Conservation (phyloP, 2,113 vertebrate genomes). For the Okapia johnstoni region DNA sequence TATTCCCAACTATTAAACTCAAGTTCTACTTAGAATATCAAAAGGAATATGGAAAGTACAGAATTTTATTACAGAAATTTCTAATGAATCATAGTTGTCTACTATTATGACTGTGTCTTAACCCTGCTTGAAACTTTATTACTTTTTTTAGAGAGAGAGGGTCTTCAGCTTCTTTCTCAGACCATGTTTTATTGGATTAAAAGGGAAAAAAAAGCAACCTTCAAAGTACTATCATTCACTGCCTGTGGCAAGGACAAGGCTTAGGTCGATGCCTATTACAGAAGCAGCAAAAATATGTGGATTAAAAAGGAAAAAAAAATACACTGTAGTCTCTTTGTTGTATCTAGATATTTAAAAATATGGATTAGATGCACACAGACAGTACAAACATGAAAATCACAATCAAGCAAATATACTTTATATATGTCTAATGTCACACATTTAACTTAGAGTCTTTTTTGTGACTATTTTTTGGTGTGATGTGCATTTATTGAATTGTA, state of each 20-base stretch:
- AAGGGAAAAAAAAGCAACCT: slow-evolving; percentile 36
- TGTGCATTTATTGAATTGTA: background rate
- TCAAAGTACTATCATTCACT: slow-evolving; percentile 75
- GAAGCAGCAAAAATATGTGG: slow-evolving; percentile 25
- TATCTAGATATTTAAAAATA: slow-evolving; percentile 13
- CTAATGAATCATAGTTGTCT: slow-evolving; percentile 60
- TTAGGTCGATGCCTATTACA: slow-evolving; percentile 69
- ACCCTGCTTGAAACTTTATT: slow-evolving; percentile 47
- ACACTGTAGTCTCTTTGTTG: background rate
- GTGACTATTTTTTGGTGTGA: background rate
- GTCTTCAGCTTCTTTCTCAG: slow-evolving; percentile 51
- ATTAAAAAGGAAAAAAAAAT: slow-evolving; percentile 49
- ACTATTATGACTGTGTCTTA: slow-evolving; percentile 35
- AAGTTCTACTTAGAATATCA: slow-evolving; percentile 51
- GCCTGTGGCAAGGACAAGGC: slow-evolving; percentile 77
- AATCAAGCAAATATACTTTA: background rate
- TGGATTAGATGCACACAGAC: background rate
- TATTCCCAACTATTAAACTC: slow-evolving; percentile 56
- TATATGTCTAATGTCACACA: background rate
- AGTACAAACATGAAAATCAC: background rate
- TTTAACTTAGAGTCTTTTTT: background rate
- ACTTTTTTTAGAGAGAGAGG: slow-evolving; percentile 30
- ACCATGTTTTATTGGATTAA: slow-evolving; percentile 61
- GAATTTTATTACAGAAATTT: slow-evolving; percentile 38
- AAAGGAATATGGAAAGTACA: slow-evolving; percentile 57